Conservation (phyloP, 2,113 vertebrate species). For the Poecile atricapillus region DNA sequence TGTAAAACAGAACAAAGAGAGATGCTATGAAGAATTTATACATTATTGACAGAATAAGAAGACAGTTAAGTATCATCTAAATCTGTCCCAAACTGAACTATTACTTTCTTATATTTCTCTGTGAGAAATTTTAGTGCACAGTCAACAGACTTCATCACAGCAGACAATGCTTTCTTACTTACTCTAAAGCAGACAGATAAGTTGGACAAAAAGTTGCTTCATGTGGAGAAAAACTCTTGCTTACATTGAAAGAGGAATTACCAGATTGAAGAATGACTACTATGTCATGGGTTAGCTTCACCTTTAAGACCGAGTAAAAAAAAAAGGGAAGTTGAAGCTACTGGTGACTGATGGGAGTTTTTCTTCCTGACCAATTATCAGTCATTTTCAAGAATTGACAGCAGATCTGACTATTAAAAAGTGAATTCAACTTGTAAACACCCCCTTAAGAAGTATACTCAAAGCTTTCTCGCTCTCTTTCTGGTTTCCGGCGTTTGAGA, state of each 20-base stretch:
- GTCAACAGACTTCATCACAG: not conserved
- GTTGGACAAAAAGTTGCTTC: not conserved
- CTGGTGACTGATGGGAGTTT: too few species aligned
- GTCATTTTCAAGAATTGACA: too few species aligned
- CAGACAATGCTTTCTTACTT: not conserved
- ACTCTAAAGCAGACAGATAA: not conserved
- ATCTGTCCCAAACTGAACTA: not conserved
- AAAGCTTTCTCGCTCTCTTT: too few species aligned
- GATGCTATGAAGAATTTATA: not conserved
- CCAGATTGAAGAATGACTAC: too few species aligned
- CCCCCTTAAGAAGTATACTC: too few species aligned
- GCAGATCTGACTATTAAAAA: too few species aligned
- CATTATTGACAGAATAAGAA: not conserved
- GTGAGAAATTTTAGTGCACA: not conserved
- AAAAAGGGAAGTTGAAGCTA: too few species aligned
- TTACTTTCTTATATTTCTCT: not conserved
- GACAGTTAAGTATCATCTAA: not conserved
- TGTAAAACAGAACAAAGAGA: not conserved
- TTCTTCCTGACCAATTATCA: too few species aligned
- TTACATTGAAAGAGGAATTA: not conserved
- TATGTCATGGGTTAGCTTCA: too few species aligned
- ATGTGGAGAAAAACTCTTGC: not conserved
- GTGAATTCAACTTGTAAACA: too few species aligned
- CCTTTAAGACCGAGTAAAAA: too few species aligned
- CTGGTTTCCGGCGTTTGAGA: too few species aligned